A percentile compares a stretch with the other conserved stretches of the same genome.
Conservation (phyloP, 2,797 vertebrate genomes). For the Mionectes olivaceus region DNA sequence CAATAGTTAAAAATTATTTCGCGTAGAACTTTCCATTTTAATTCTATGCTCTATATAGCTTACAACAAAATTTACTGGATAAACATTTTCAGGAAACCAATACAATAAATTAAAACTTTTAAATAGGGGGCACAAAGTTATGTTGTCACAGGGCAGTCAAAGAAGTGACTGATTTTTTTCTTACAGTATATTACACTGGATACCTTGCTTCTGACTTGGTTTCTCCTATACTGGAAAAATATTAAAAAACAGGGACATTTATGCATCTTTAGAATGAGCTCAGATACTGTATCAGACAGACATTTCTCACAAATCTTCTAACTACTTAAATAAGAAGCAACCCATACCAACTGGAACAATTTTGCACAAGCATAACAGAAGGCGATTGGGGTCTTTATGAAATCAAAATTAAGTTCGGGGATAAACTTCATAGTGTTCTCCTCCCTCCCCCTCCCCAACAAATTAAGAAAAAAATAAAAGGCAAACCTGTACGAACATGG, state of each 20-base stretch:
- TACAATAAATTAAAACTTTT: slow-evolving; percentile 66
- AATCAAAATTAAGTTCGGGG: slow-evolving; percentile 34
- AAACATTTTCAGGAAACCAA: slow-evolving; percentile 68
- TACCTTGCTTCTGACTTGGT: slow-evolving; percentile 53
- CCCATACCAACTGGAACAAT: slow-evolving; percentile 34
- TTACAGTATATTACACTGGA: slow-evolving; percentile 55
- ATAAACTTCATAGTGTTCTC: slow-evolving; percentile 46
- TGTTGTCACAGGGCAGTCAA: slow-evolving; percentile 52
- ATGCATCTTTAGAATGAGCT: slow-evolving; percentile 57
- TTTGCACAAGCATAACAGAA: slow-evolving; percentile 56
- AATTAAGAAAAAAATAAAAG: background rate
- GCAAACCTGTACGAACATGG: slow-evolving; percentile 63
- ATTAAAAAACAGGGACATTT: background rate
- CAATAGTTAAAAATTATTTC: slow-evolving; percentile 55
- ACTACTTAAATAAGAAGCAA: slow-evolving; percentile 57
- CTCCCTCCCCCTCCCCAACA: background rate
- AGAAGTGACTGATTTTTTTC: slow-evolving; percentile 32
- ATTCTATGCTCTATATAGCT: slow-evolving; percentile 63
- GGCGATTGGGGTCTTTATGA: background rate
- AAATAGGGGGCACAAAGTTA: slow-evolving; percentile 61
- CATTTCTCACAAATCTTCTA: slow-evolving; percentile 59
- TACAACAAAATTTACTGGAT: slow-evolving; percentile 54
- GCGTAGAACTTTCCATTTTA: slow-evolving; percentile 57
- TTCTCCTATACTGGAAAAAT: slow-evolving; percentile 44
- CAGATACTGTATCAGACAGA: slow-evolving; percentile 70